These are phyloP conservation scores for Chloroceryle amazona DNA, from an alignment of 2,797 vertebrate species.

Conservation along the genomic window DNA sequence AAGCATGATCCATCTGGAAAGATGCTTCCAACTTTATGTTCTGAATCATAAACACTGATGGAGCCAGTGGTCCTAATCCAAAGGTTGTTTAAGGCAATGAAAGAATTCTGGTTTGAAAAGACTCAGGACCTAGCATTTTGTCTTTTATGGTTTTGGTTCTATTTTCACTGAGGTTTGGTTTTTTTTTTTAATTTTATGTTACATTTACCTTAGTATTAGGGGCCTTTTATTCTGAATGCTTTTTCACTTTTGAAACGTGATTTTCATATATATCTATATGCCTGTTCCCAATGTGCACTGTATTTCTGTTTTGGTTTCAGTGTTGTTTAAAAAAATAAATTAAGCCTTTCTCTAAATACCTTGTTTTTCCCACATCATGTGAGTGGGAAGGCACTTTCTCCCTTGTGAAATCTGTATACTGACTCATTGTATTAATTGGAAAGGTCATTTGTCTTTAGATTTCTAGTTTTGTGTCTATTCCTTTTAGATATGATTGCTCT, in stretches of 20 bases:
- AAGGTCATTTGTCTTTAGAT: neutral
- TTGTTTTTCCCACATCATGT: neutral
- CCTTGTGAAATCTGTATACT: neutral
- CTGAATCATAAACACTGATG: neutral
- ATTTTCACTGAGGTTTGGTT: neutral
- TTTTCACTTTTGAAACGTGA: neutral
- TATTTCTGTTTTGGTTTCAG: neutral
- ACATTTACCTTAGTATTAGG: neutral
- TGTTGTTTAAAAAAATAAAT: neutral
- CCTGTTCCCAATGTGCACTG: neutral
- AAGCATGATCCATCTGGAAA: neutral
- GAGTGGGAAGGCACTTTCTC: neutral
- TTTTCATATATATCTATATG: neutral
- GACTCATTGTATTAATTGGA: neutral
- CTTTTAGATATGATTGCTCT: neutral
- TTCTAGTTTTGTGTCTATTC: neutral
- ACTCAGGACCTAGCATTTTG: neutral
- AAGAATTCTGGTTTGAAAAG: neutral
- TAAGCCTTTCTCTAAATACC: neutral
- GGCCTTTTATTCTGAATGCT: neutral
- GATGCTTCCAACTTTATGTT: neutral
- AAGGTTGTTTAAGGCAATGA: neutral
- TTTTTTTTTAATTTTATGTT: neutral
- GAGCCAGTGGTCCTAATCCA: neutral
- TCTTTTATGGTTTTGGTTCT: neutral